phyloP scores from a whole-genome alignment of 2,797 vertebrate genomes.

The Microcaecilia unicolor region DNA sequence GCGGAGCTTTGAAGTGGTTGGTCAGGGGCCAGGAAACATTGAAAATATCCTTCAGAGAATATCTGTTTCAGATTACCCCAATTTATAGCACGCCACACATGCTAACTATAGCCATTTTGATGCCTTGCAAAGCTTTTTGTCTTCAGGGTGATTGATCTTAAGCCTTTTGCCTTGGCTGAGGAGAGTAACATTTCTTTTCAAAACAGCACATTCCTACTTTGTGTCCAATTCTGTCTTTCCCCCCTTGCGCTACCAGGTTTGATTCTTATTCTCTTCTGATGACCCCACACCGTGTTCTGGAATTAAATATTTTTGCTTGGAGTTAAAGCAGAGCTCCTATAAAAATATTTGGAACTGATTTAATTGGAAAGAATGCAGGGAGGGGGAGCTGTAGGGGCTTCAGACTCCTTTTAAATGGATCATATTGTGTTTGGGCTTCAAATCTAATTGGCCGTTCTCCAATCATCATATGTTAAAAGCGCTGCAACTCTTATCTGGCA shows the following conservation, averaged over 20 bases:
- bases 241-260: conserved; percentile 22
- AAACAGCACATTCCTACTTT: conserved; percentile 23
- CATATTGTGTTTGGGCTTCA: background rate
- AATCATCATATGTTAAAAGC: background rate
- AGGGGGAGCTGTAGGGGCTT: no score
- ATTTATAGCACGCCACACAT: conserved; percentile 51
- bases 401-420: conserved; percentile 1
- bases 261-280: conserved; percentile 25
- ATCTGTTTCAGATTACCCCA: conserved; percentile 59
- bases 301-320: background rate
- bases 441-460: background rate
- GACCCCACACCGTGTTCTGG: conserved; percentile 16
- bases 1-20: conserved; percentile 57
- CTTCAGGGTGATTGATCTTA: conserved; percentile 46
- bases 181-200: conserved; percentile 16
- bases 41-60: conserved; percentile 49
- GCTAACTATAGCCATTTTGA: conserved; percentile 55
- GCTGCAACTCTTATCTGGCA: no score
- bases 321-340: background rate
- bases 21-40: conserved; percentile 49
- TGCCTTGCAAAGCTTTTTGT: conserved; percentile 40
- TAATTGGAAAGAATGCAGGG: background rate
- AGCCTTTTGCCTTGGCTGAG: conserved; percentile 47
- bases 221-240: conserved; percentile 24
- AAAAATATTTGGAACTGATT: background rate